Evolutionary conservation across 2,888 invertebrate species (phyloP), one percentile per base, ranked within the genome.

Genomic region (Chaitophorus viminalis): DNA sequence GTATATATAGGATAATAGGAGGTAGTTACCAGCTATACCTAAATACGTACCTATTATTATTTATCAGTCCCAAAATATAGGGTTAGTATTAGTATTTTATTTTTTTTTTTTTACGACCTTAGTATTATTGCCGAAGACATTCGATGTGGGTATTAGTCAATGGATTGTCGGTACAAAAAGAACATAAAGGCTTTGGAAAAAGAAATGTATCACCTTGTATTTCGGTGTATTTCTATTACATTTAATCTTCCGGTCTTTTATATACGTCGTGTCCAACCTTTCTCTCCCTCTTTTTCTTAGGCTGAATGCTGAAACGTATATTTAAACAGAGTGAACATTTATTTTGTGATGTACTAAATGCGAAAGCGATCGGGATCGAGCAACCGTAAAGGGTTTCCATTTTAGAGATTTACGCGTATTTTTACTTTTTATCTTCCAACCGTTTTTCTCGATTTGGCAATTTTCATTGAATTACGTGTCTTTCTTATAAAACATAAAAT

Each of bases 271-370:
- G 0, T 21, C 29, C 29, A 6, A 46, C 68, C 81, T 60, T 60
- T 46, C 46, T 14, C 46, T 14, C 2, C 11, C 29, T 46, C 46
- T 46, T 31, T 82, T 81, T 82, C 68, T 6, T 25, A 31, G 29
- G 9, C 33, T 46, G 31, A 39, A 31, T 21, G 9, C 33, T 46
- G 31, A 39, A 81, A 68, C 68, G 46, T 81, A 25, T 68, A 81
- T 81, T 60, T 81, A 82, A 82, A 81, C 46, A 52, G 39, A 68
- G 68, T 31, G 68, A 70, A 70, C 46, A 31, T 39, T 82, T 82
- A 70, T 82, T 70, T 82, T 70, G 68, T 14, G 31, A 14, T 31
- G 68, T 18, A 81, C 29, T 68, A 39, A 81, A 81, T 39, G 81
- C 25, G 46, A 70, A 82, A 46, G 21, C 46, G 68, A 82, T 70